Base-by-base conservation (phyloP, 2,888 invertebrate genomes). In the Operophtera brumata region DNA sequence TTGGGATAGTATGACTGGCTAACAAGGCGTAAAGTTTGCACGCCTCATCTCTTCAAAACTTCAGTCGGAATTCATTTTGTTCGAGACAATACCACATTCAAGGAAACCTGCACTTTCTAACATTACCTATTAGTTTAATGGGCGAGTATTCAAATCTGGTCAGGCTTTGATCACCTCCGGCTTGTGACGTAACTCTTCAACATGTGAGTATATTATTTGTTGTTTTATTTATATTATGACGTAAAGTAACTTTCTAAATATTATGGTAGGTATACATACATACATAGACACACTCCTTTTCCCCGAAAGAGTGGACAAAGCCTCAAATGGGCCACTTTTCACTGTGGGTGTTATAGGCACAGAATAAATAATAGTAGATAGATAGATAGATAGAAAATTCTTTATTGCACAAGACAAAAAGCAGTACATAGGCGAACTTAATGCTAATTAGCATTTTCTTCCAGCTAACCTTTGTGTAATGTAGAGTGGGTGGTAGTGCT, bases 31-130 rank as follows among this genome's bases (percentile, higher is more conserved):
- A 72, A 68, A 74, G 77, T 72, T 67, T 70, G 71, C 73, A 73
- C 73, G 73, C 76, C 73, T 78, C 83, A 84, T 84, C 82, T 62
- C 66, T 73, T 80, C 77, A 81, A 79, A 68, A 66, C 67, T 72
- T 69, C 67, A 71, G 73, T 71, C 70, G 71, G 77, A 77, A 80
- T 81, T 79, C 78, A 80, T 81, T 78, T 76, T 74, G 65, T 72
- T 64, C 70, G 64, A 66, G 64, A 65, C 67, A 70, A 78, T 65
- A 54, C 61, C 53, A 61, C 48, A 65, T 83, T 84, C 83, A 69
- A 66, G 69, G 83, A 84, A 85, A 84, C 73, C 67, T 65, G 58
- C 68, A 75, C 82, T 85, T 85, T 86, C 84, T 77, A 82, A 75
- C 69, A 68, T 68, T 67, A 70, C 69, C 61, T 67, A 68, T 52